Evolutionary conservation across 1,140 invertebrate species (phyloP).

Genomic region (Drosophila seguyi): DNA sequence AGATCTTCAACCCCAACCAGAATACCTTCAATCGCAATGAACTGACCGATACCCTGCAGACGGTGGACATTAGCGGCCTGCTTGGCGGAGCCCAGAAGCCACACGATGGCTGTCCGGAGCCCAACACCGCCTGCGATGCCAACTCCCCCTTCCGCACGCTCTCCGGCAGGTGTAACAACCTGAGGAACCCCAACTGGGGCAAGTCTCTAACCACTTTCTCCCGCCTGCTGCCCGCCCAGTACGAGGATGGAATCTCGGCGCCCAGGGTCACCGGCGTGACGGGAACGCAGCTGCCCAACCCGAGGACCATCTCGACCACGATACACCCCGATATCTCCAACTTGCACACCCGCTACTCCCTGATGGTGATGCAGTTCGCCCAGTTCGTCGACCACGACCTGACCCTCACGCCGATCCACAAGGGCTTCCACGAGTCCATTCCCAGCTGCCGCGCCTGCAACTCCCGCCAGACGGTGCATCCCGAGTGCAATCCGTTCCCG

Average conservation of each 20-base stretch:
- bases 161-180: slow-evolving; percentile 96
- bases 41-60: slow-evolving; percentile 90
- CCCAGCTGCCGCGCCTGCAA: slow-evolving; percentile 94
- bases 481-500: slow-evolving; percentile 95
- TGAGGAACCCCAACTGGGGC: slow-evolving; percentile 93
- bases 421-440: slow-evolving; percentile 93
- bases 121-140: slow-evolving; percentile 90
- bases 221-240: slow-evolving; percentile 93
- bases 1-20: slow-evolving; percentile 90
- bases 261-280: slow-evolving; percentile 91
- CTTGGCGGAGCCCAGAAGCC: slow-evolving; percentile 86
- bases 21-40: slow-evolving; percentile 89
- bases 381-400: slow-evolving; percentile 97
- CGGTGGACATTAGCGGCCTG: slow-evolving; percentile 88
- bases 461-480: slow-evolving; percentile 93
- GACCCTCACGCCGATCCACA: slow-evolving; percentile 95
- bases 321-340: slow-evolving; percentile 96
- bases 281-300: slow-evolving; percentile 91
- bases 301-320: slow-evolving; percentile 92
- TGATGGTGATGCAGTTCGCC: slow-evolving; percentile 97
- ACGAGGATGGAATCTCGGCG: slow-evolving; percentile 95
- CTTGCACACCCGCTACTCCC: slow-evolving; percentile 93
- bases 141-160: slow-evolving; percentile 92
- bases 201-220: slow-evolving; percentile 95
- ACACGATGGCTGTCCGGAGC: slow-evolving; percentile 87